phyloP scores from a whole-genome alignment of 92 coral and sea anemone genomes.

The Hydrozoanthus gracilis region DNA sequence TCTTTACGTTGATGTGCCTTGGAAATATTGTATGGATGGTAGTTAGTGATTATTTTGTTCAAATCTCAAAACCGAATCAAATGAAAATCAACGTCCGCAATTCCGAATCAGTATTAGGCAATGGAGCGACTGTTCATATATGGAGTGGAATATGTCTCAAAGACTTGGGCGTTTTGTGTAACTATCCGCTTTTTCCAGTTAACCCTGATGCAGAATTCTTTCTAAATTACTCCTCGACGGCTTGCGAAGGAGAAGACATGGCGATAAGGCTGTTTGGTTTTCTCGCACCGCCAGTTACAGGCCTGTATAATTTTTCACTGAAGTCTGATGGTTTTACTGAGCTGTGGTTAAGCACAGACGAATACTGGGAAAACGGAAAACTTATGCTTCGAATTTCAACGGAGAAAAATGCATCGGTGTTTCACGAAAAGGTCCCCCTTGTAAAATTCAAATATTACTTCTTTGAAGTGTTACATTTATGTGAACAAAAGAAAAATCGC shows the following conservation, averaged over 20 bases:
- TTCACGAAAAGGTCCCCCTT: background rate
- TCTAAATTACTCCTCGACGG: background rate
- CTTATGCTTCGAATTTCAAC: background rate
- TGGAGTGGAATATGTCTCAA: slow-evolving; percentile 23
- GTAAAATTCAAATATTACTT: background rate
- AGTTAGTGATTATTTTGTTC: background rate
- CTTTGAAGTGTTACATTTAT: slow-evolving; percentile 23
- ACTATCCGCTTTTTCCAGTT: slow-evolving; percentile 24
- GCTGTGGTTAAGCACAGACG: slow-evolving; percentile 5
- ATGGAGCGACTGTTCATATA: background rate
- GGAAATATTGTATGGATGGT: background rate
- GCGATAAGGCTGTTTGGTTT: slow-evolving; percentile 18
- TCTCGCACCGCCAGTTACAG: slow-evolving; percentile 7
- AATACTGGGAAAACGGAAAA: background rate
- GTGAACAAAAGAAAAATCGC: background rate
- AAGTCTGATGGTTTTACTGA: slow-evolving; percentile 12
- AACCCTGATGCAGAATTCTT: background rate
- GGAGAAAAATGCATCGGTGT: background rate
- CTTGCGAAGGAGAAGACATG: slow-evolving; percentile 3
- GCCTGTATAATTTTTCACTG: background rate
- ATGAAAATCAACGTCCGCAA: no score
- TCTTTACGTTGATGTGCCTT: no score
- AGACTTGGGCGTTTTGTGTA: slow-evolving; percentile 1
- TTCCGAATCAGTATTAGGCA: no score
- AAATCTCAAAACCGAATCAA: background rate